phyloP scores from a whole-genome alignment of 2,113 vertebrate genomes.

The Anguilla japonica region DNA sequence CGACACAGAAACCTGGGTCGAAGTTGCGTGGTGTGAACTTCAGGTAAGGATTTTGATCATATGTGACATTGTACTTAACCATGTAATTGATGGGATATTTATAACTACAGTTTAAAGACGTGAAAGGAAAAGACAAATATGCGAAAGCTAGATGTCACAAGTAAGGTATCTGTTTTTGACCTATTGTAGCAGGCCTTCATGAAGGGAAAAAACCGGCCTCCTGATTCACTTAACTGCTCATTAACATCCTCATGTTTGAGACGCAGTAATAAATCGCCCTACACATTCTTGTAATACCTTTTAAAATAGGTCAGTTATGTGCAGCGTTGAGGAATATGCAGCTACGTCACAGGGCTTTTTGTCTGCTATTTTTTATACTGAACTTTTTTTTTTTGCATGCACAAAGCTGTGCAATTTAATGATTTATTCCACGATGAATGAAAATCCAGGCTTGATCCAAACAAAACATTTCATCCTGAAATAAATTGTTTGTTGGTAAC shows the following conservation, averaged over 20 bases:
- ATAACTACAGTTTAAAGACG: too few species aligned
- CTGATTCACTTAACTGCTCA: neutral
- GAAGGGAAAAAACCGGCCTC: neutral
- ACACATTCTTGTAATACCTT: neutral
- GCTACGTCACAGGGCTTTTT: neutral
- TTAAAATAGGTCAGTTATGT: neutral
- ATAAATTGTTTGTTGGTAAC: neutral
- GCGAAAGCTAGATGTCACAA: neutral
- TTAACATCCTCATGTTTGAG: neutral
- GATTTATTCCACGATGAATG: neutral
- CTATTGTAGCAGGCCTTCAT: neutral
- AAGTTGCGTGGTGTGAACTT: slow-evolving; percentile 95
- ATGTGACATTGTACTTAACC: neutral
- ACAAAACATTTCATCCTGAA: neutral
- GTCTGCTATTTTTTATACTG: neutral
- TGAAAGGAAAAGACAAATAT: too few species aligned
- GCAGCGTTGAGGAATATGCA: neutral
- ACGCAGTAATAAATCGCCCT: neutral
- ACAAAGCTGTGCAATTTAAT: neutral
- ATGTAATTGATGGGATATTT: neutral
- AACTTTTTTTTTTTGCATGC: neutral
- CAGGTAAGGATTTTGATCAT: slow-evolving; percentile 78
- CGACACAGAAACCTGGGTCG: slow-evolving; percentile 94
- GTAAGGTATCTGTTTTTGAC: neutral
- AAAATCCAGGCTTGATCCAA: neutral